Conservation (phyloP, 2,888 invertebrate genomes). For the Brenthis ino region DNA sequence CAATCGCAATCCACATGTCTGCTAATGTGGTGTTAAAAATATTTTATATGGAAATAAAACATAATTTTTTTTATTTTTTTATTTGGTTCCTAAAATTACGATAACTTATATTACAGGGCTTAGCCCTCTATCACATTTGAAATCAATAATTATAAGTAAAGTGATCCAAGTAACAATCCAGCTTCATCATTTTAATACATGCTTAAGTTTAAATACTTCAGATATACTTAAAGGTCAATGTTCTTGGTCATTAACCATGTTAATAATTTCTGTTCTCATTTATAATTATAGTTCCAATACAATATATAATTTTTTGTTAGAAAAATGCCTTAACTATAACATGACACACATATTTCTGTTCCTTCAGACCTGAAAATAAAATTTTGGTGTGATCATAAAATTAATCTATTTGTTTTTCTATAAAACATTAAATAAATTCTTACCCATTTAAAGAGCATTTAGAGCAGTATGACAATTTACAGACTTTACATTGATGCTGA, state of each 20-base stretch:
- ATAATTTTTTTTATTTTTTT: constrained; percentile 15
- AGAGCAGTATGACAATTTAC: constrained; percentile 54
- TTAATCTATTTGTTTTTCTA: not conserved
- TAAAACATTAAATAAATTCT: constrained; percentile 21
- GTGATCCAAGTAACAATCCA: not conserved
- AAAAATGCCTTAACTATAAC: constrained; percentile 48
- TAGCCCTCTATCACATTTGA: constrained; percentile 8
- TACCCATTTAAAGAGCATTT: constrained; percentile 63
- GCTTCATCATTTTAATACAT: too few relatives aligned
- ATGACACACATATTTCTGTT: constrained; percentile 67
- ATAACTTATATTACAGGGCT: constrained; percentile 4
- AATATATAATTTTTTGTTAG: not conserved
- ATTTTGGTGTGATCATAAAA: constrained; percentile 12
- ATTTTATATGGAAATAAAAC: constrained; percentile 26
- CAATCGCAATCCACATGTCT: constrained; percentile 4
- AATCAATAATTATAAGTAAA: not conserved
- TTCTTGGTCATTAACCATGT: not conserved
- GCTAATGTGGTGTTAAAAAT: constrained; percentile 11
- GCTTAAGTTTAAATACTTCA: too few relatives aligned
- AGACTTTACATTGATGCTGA: constrained; percentile 53
- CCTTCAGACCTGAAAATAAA: constrained; percentile 64
- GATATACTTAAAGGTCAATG: not conserved
- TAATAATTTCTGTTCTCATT: not conserved
- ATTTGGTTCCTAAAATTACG: constrained; percentile 7
- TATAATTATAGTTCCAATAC: not conserved